Base-by-base conservation (phyloP, 1,140 invertebrate species). In the Drosophila sproati region DNA sequence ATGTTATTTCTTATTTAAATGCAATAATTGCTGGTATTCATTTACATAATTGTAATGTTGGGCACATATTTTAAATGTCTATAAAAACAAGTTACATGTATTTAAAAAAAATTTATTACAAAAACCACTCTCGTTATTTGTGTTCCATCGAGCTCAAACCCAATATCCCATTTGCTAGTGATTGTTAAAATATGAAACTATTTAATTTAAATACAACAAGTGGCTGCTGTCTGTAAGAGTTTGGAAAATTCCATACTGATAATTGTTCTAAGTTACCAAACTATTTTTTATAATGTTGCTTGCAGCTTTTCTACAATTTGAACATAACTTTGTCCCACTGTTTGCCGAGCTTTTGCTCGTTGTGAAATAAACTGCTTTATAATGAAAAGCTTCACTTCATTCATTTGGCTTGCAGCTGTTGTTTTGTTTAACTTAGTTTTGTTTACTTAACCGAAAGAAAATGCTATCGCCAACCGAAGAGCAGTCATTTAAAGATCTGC, bases 301-400 rank as follows among this genome's bases (percentile, higher is more conserved):
- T 39, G 39, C 39, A n/a, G 39, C 39, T 35, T 5, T 35, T 29
- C 29, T 59, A 5, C 29, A 3, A 59, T 59, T 59, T 43, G n/a
- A 45, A 0, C 7, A 2, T 12, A 43, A 7, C 6, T 12, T 37
- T 56, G 67, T 69, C 57, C 3, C 48, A 61, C 39, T 37, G 39
- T 8, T 12, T 48, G 3, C 3, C 43, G 12, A 60, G 2, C 37
- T 10, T 28, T 20, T 7, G 45, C 12, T 68, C 39, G 5, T 51
- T 50, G 47, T 68, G 64, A 68, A 68, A 68, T 67, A 41, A 3
- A 35, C 28, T 45, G n/a, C 37, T 35, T 8, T n/a, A 31, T 43
- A n/a, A 12, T 20, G 20, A 55, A 12, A 39, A 8, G 8, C 20
- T 8, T 6, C 5, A 41, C 5, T n/a, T 28, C 34, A 28, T 45